Percentiles rank a stretch among this genome's conserved stretches.
Conservation (phyloP, 2,888 invertebrate genomes). For the Cyaniris semiargus region DNA sequence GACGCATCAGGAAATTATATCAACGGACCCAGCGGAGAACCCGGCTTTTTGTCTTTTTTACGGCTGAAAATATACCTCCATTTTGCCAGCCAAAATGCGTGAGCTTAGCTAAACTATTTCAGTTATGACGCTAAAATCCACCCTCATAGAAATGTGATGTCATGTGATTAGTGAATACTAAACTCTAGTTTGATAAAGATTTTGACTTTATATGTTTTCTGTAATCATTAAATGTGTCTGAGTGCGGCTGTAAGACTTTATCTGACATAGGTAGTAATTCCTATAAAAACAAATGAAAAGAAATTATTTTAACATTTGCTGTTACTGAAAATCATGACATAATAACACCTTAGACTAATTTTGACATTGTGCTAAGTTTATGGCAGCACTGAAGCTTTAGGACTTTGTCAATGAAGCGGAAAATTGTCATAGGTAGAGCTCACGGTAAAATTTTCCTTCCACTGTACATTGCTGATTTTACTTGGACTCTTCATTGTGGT, state of each 20-base stretch:
- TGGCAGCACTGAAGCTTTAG: slow-evolving; percentile 43
- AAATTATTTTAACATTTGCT: no score
- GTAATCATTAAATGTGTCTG: no score
- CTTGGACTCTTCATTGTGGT: neutral
- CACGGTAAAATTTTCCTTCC: neutral
- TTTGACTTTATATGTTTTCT: no score
- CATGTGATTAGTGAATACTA: no score
- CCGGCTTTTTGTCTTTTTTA: slow-evolving; percentile 38
- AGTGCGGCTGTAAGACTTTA: no score
- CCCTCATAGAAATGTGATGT: neutral
- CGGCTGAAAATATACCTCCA: slow-evolving; percentile 5
- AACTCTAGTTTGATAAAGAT: no score
- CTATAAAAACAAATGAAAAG: no score
- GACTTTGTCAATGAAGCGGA: slow-evolving; percentile 44
- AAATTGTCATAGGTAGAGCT: slow-evolving; percentile 34
- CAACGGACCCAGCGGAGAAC: slow-evolving; percentile 45
- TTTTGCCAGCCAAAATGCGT: slow-evolving; percentile 30
- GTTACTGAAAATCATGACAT: neutral
- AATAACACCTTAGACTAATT: neutral
- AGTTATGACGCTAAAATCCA: neutral
- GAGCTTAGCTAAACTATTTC: slow-evolving; percentile 23
- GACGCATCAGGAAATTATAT: slow-evolving; percentile 68
- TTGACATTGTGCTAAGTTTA: slow-evolving; percentile 26
- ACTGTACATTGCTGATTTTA: neutral
- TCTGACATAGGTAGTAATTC: no score